Evolutionary conservation across 2,797 vertebrate genomes (phyloP).

Genomic region (Leptodactylus fallax): DNA sequence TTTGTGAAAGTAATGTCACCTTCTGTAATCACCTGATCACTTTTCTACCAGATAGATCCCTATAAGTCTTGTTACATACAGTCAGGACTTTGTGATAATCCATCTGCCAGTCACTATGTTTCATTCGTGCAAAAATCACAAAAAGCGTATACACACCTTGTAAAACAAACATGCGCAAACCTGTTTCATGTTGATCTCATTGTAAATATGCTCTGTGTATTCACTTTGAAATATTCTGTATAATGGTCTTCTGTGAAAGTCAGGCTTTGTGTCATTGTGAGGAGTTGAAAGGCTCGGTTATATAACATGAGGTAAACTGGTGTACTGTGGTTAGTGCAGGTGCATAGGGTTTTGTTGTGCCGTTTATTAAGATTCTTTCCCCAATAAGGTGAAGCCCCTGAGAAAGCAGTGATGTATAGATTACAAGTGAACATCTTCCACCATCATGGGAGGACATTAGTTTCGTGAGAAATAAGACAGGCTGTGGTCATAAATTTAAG

Average conservation of each 20-base stretch:
- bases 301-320: neutral
- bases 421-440: no score
- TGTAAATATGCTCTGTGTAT: neutral
- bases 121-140: slow-evolving; percentile 23
- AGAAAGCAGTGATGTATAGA: no score
- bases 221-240: slow-evolving; percentile 38
- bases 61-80: neutral
- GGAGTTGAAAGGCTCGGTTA: neutral
- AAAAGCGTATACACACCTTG: slow-evolving; percentile 24
- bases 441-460: no score
- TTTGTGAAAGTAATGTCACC: no score
- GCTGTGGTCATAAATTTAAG: no score
- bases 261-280: slow-evolving; percentile 2
- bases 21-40: no score
- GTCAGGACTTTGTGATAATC: neutral
- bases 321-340: neutral
- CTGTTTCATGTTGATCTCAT: slow-evolving; percentile 35
- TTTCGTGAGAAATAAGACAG: no score
- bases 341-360: neutral
- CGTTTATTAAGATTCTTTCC: neutral
- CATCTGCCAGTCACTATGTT: neutral
- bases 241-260: neutral
- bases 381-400: no score
- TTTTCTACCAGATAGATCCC: neutral
- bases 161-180: slow-evolving; percentile 36